Conservation (phyloP, 2,797 vertebrate species). For the Gambusia yucatana region DNA sequence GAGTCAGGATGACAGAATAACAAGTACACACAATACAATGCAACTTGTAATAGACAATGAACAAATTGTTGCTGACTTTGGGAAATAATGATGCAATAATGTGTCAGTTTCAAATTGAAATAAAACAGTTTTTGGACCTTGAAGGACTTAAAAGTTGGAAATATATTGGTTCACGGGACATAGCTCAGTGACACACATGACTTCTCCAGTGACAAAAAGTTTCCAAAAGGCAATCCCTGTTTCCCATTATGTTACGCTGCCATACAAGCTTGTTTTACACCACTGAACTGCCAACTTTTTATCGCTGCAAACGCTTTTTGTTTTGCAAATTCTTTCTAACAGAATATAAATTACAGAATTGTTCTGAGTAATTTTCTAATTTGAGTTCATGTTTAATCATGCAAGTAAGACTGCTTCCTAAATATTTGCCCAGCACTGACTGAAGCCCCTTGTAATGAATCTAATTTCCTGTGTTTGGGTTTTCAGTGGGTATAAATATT, state of each 20-base stretch:
- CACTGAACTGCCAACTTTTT: neutral
- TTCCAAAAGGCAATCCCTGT: neutral
- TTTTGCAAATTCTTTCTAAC: conserved; percentile 1
- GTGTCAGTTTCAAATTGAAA: too few species aligned
- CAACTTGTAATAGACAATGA: neutral
- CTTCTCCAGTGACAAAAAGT: neutral
- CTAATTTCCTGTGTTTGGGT: conserved; percentile 5
- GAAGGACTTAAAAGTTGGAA: neutral
- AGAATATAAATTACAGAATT: neutral
- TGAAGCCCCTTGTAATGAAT: conserved; percentile 1
- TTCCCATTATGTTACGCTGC: neutral
- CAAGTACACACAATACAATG: neutral
- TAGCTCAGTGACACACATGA: neutral
- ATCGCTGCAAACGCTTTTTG: neutral
- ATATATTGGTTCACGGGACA: neutral
- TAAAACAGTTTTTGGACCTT: neutral
- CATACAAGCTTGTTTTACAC: neutral
- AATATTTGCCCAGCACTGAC: neutral
- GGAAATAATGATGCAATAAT: neutral
- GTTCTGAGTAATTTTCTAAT: neutral
- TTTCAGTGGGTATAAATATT: neutral
- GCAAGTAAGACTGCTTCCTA: neutral
- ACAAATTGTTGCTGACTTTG: neutral
- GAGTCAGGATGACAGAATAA: neutral
- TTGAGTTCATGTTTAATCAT: neutral